These are phyloP conservation scores for Thereva nobilitata DNA, from an alignment of 2,888 invertebrate genomes.

Conservation along the genomic window DNA sequence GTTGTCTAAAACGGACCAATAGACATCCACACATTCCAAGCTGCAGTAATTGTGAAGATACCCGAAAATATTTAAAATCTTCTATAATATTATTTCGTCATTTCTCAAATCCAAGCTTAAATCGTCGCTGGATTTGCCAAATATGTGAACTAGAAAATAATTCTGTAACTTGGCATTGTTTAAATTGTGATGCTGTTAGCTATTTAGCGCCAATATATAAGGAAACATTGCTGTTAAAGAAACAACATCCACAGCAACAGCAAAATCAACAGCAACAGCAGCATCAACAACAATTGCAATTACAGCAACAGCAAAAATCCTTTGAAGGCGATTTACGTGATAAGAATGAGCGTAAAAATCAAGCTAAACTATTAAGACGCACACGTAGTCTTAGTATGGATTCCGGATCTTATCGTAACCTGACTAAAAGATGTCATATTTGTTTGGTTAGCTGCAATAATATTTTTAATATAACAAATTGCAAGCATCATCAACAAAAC, in stretches of 20 bases:
- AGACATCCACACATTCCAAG: conserved; percentile 53
- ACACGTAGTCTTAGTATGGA: conserved; percentile 57
- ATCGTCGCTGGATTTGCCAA: conserved; percentile 59
- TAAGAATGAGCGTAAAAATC: conserved; percentile 45
- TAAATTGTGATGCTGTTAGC: conserved; percentile 58
- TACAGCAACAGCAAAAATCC: conserved; percentile 43
- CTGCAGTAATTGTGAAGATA: conserved; percentile 55
- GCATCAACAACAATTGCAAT: conserved; percentile 14
- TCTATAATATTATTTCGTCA: conserved; percentile 56
- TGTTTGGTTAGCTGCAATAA: conserved; percentile 58
- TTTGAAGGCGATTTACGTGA: conserved; percentile 43
- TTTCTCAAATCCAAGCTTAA: conserved; percentile 58
- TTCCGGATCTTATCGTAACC: conserved; percentile 52
- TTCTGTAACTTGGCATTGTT: conserved; percentile 59
- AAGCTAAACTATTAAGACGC: conserved; percentile 49
- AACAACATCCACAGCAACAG: conserved; percentile 42
- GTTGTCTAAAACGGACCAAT: conserved; percentile 55
- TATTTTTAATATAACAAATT: conserved; percentile 51
- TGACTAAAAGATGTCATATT: conserved; percentile 55
- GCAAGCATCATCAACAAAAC: conserved; percentile 46
- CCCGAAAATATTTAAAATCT: conserved; percentile 56
- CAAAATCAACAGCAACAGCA: conserved; percentile 42
- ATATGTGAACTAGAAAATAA: conserved; percentile 56
- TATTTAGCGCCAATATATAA: conserved; percentile 58
- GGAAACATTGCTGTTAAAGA: conserved; percentile 51